Conservation (phyloP, 2,888 invertebrate genomes). For the Teinopalpus imperialis region DNA sequence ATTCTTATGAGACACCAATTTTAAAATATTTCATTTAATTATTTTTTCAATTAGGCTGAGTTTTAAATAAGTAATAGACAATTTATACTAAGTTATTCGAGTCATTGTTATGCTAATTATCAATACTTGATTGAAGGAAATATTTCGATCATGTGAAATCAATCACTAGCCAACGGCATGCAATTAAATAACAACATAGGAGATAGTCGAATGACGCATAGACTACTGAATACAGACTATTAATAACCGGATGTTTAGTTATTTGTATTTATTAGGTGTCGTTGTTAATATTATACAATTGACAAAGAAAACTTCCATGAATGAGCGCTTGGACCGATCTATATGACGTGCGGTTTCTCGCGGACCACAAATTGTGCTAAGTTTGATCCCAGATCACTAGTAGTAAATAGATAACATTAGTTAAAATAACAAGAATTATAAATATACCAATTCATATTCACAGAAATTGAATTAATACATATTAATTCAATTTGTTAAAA, state of each 20-base stretch:
- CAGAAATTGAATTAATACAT: no score
- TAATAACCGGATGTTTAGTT: slow-evolving; percentile 26
- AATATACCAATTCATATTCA: no score
- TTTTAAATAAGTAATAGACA: no score
- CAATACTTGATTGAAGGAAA: slow-evolving; percentile 14
- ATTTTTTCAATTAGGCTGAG: no score
- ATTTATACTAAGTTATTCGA: no score
- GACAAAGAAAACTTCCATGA: slow-evolving; percentile 22
- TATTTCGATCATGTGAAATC: slow-evolving; percentile 17
- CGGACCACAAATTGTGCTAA: slow-evolving; percentile 28
- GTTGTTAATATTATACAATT: slow-evolving; percentile 11
- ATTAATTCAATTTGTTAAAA: no score
- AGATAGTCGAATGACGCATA: slow-evolving; percentile 28
- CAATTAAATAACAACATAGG: slow-evolving; percentile 23
- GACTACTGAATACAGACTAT: slow-evolving; percentile 24
- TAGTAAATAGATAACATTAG: slow-evolving; percentile 13
- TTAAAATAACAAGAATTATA: slow-evolving; percentile 6
- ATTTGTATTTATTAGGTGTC: slow-evolving; percentile 13
- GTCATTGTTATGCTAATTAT: slow-evolving; percentile 7
- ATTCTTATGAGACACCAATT: no score
- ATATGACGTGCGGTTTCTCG: slow-evolving; percentile 17
- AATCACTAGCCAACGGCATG: slow-evolving; percentile 18
- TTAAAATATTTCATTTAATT: no score
- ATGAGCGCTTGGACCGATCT: slow-evolving; percentile 21
- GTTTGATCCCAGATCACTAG: slow-evolving; percentile 11